Conservation (phyloP, 2,797 vertebrate genomes). For the Nothura maculosa region DNA sequence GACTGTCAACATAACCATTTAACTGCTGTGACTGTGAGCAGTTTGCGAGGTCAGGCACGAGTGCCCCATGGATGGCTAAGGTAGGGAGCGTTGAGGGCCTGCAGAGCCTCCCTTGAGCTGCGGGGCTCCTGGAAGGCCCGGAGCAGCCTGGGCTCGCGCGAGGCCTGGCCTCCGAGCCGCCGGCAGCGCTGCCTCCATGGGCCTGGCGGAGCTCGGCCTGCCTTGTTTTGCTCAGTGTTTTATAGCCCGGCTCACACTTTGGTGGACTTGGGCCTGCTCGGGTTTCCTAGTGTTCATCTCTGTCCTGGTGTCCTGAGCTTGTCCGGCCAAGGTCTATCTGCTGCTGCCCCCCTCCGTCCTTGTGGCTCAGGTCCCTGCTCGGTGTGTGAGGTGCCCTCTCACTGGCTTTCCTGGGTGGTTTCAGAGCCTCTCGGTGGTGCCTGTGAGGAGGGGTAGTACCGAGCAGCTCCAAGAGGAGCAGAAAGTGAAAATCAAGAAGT, state of each 20-base stretch:
- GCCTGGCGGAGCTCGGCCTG: background rate
- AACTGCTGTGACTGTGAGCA: background rate
- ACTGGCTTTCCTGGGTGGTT: background rate
- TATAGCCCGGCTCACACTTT: background rate
- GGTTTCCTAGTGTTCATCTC: background rate
- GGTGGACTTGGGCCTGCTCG: background rate
- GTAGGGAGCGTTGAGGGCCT: background rate
- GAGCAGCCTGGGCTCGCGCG: background rate
- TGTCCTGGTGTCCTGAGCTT: background rate
- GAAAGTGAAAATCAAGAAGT: background rate
- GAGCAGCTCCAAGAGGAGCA: background rate
- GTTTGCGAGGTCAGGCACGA: background rate
- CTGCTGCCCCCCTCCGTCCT: slow-evolving; percentile 57
- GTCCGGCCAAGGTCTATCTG: background rate
- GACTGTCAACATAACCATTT: background rate
- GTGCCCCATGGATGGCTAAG: background rate
- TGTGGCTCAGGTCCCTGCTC: background rate
- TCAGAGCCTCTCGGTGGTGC: background rate
- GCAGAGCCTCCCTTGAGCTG: background rate
- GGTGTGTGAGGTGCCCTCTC: background rate
- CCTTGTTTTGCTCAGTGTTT: background rate
- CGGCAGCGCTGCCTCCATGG: background rate
- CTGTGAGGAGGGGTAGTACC: background rate
- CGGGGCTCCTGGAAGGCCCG: background rate
- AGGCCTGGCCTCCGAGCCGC: background rate